A percentile compares a stretch with the other conserved stretches of the same genome.
Evolutionary conservation across 2,888 invertebrate species (phyloP).

Genomic region (Allygus modestus): DNA sequence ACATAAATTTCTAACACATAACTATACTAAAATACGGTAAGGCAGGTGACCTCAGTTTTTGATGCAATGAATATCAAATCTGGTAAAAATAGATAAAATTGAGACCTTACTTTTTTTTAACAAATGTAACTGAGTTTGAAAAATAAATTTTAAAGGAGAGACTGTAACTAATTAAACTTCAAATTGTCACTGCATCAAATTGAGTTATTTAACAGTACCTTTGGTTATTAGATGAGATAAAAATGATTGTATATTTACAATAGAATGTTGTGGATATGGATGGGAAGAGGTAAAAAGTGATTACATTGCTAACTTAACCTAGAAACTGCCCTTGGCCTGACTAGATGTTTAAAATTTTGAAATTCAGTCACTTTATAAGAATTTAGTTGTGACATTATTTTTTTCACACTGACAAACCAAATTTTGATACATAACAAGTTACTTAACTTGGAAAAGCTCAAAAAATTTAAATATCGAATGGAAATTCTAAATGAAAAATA

Average conservation of each 20-base stretch:
- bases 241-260: conserved; percentile 16
- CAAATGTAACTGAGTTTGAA: not conserved
- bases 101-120: not conserved
- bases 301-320: conserved; percentile 44
- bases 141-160: not conserved
- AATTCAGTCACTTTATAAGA: conserved; percentile 23
- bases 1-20: conserved; percentile 25
- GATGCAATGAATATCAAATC: conserved; percentile 21
- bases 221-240: conserved; percentile 3
- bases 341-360: conserved; percentile 36
- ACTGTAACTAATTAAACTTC: not conserved
- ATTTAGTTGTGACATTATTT: not conserved
- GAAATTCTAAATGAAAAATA: not conserved
- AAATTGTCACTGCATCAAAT: not conserved
- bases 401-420: not conserved
- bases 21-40: not conserved
- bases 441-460: too few species aligned
- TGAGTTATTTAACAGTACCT: not conserved
- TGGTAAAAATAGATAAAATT: not conserved
- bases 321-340: conserved; percentile 31
- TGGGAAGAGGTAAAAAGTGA: not conserved
- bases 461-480: too few species aligned
- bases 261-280: not conserved
- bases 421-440: too few species aligned
- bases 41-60: conserved; percentile 8